Evolutionary conservation across 1,140 invertebrate species (phyloP), one percentile per base, ranked within the genome.

Genomic region (Leptonema lineaticorne): DNA sequence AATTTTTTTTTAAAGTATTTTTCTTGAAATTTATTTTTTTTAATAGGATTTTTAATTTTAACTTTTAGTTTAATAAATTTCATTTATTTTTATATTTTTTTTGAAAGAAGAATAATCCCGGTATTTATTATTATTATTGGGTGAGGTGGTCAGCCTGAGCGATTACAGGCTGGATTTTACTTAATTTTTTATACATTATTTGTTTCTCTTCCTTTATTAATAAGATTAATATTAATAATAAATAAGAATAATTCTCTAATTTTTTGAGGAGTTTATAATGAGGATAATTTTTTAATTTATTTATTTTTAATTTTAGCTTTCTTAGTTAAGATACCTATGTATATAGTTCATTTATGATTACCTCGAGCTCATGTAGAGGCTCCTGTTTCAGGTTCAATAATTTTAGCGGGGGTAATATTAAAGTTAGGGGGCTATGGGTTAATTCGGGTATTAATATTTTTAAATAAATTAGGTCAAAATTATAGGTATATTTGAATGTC

Each of bases 281-380:
- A 72, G 74, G 68, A 77, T 76, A 74, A 77, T 73, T 78, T 78
- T 79, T 75, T 79, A 82, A 74, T 85, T 76, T 84, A 81, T 81
- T 75, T 83, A 73, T 76, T 74, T 75, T 79, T 87, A 78, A 78
- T 83, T 74, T 72, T 84, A 68, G 81, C 83, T 72, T 89, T 89
- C 87, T 83, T 89, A 78, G 82, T 89, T 60, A 90, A 90, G 82
- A 82, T 89, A 74, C 88, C 89, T 22, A 84, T 89, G 78, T 89
- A 83, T 86, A 79, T 85, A 75, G 70, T 87, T 81, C 88, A 90
- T 85, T 81, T 89, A 74, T 90, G 88, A 77, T 78, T 90, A 60
- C 88, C 88, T 58, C 89, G 89, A 64, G 88, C 87, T 81, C 88
- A 90, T 86, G 87, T 90, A 20, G 87, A 90, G 75, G 87, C 87